Evolutionary conservation across 2,113 vertebrate species (phyloP).

Genomic region (Leuciscus idus): DNA sequence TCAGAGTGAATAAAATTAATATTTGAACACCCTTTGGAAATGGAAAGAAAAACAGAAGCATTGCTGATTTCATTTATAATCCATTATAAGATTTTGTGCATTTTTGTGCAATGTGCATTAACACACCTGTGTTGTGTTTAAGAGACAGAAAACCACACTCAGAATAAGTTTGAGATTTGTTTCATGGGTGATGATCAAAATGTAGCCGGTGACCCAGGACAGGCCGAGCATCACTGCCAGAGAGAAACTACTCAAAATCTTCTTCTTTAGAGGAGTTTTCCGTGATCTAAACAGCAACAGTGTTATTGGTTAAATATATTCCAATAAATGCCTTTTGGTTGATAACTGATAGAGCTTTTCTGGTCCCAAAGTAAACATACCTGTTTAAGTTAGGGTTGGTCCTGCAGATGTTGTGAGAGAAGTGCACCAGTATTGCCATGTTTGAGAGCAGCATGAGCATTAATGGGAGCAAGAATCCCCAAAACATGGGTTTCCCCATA

Average conservation of each 20-base stretch:
- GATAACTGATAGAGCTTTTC: background rate
- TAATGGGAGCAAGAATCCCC: conserved; percentile 68
- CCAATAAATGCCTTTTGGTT: background rate
- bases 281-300: conserved; percentile 47
- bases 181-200: too few relatives aligned
- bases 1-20: conserved; percentile 66
- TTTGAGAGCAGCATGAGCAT: conserved; percentile 69
- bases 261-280: conserved; percentile 66
- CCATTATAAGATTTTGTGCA: background rate
- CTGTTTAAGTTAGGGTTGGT: conserved; percentile 50
- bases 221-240: too few relatives aligned
- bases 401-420: conserved; percentile 61
- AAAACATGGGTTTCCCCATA: conserved; percentile 64
- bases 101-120: background rate
- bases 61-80: background rate
- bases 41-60: background rate
- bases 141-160: too few relatives aligned
- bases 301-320: background rate
- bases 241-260: conserved; percentile 66
- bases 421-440: conserved; percentile 62
- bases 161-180: too few relatives aligned
- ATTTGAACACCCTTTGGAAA: conserved; percentile 66
- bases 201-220: too few relatives aligned
- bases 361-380: background rate
- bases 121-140: too few relatives aligned